Evolutionary conservation across 2,797 vertebrate genomes (phyloP).

Genomic region (Aeoliscus strigatus): DNA sequence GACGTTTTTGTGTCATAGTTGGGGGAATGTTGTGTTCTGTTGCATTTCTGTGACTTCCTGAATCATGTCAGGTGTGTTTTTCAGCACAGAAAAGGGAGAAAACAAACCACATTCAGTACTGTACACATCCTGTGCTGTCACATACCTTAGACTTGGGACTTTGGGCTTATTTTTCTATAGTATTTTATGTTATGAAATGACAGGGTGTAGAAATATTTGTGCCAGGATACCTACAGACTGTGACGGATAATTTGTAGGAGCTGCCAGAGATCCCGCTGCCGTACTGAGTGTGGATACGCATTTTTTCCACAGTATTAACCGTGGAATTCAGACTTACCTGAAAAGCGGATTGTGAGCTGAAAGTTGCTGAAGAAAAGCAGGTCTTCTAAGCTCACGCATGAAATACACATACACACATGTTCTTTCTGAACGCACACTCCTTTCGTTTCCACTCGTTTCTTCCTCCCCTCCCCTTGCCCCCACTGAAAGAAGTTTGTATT

Average conservation of each 20-base stretch:
- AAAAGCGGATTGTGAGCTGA: constrained; percentile 53
- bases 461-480: constrained; percentile 26
- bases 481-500: constrained; percentile 46
- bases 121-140: constrained; percentile 16
- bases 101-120: not conserved
- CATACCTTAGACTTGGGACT: no score
- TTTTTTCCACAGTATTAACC: constrained; percentile 56
- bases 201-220: constrained; percentile 46
- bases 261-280: constrained; percentile 40
- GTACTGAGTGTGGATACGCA: constrained; percentile 34
- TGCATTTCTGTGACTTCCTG: not conserved
- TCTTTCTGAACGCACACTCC: not conserved
- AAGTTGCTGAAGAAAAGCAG: constrained; percentile 62
- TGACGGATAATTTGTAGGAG: constrained; percentile 48
- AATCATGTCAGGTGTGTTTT: constrained; percentile 25
- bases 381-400: constrained; percentile 29
- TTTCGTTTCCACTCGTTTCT: not conserved
- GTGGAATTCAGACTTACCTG: constrained; percentile 59
- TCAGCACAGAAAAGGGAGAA: constrained; percentile 14
- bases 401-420: not conserved
- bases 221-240: constrained; percentile 24
- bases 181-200: constrained; percentile 21
- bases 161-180: not conserved
- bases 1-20: constrained; percentile 3
- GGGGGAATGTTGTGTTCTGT: not conserved